A percentile compares a stretch with the other conserved stretches of the same genome.
Evolutionary conservation across 2,113 vertebrate genomes (phyloP).

Genomic region (Stegastes partitus): DNA sequence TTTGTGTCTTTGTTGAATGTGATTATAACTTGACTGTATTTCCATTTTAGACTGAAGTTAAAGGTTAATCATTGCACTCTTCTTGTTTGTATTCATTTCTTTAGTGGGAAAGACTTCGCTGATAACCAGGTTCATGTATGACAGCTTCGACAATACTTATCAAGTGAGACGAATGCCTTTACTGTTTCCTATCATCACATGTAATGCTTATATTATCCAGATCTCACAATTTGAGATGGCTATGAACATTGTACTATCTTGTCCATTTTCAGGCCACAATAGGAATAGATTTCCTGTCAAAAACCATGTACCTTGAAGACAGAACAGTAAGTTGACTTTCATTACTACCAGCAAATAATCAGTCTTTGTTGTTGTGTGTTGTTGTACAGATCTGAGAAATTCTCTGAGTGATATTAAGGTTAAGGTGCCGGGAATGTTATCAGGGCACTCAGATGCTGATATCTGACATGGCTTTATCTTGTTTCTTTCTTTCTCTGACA

Average conservation of each 20-base stretch:
- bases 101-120: slow-evolving; percentile 97
- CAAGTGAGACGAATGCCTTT: slow-evolving; percentile 85
- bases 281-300: slow-evolving; percentile 99
- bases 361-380: neutral
- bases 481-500: neutral
- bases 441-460: neutral
- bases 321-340: slow-evolving; percentile 91
- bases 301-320: slow-evolving; percentile 99
- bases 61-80: neutral
- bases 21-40: too few relatives aligned
- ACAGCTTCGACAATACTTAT: slow-evolving; percentile 99
- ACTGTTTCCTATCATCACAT: neutral
- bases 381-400: neutral
- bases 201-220: neutral
- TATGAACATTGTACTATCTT: neutral
- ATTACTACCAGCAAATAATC: neutral
- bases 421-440: neutral
- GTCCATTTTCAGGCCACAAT: slow-evolving; percentile 92
- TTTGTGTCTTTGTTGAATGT: too few relatives aligned
- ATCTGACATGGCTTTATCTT: neutral
- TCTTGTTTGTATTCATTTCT: slow-evolving; percentile 62
- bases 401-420: neutral
- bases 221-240: neutral
- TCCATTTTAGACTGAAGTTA: neutral
- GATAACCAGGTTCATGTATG: slow-evolving; percentile 99